phyloP scores from a whole-genome alignment of 2,797 vertebrate genomes.

The Karalla daura region DNA sequence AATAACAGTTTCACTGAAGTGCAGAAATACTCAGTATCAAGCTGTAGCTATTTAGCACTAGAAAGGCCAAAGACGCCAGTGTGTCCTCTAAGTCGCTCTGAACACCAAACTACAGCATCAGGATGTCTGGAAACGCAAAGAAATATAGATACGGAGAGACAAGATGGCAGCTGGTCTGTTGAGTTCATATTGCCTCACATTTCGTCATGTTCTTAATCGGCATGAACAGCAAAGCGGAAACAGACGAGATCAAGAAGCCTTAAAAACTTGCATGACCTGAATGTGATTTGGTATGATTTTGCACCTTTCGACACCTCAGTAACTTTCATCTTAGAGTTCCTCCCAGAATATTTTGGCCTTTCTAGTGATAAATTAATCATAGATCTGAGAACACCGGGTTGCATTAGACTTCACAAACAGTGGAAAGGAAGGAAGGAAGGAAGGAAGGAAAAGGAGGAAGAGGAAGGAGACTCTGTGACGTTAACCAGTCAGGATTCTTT shows the following conservation, averaged over 20 bases:
- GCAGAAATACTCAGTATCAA: slow-evolving; percentile 38
- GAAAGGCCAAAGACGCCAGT: slow-evolving; percentile 45
- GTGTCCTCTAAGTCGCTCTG: no score
- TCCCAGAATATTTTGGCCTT: slow-evolving; percentile 25
- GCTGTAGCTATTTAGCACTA: slow-evolving; percentile 28
- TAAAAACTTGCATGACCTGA: neutral
- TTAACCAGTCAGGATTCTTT: slow-evolving; percentile 15
- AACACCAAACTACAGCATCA: neutral
- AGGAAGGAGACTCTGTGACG: slow-evolving; percentile 36
- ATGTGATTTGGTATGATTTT: slow-evolving; percentile 12
- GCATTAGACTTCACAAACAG: slow-evolving; percentile 50
- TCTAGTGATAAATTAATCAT: slow-evolving; percentile 26
- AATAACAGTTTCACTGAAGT: slow-evolving; percentile 39
- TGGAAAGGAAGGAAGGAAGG: slow-evolving; percentile 36
- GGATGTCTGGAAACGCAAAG: neutral
- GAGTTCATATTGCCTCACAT: neutral
- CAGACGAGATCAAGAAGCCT: neutral
- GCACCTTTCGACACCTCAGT: accelerated
- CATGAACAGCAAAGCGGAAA: neutral
- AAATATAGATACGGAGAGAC: neutral
- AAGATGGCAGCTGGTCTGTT: neutral
- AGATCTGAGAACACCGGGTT: slow-evolving; percentile 26
- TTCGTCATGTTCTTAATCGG: neutral
- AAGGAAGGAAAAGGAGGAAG: slow-evolving; percentile 42
- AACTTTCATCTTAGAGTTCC: neutral